Base-by-base conservation (phyloP, 2,113 vertebrate species). In the Prionailurus viverrinus region DNA sequence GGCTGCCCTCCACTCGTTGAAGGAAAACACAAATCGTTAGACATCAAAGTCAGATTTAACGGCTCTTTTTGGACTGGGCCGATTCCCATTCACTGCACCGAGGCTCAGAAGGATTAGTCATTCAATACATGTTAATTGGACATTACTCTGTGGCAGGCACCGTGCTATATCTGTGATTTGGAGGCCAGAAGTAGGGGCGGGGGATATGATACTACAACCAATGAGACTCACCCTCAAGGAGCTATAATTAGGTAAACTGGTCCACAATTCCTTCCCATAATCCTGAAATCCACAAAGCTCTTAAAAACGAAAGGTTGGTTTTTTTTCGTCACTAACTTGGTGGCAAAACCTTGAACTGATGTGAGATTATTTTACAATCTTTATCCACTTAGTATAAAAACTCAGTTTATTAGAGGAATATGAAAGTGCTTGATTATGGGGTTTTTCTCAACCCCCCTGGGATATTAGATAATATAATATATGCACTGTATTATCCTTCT, bases 11-110 rank as follows among this genome's bases (percentile, higher is more conserved):
- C 48, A 96, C 18, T 87, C 95, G 41, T 45, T n/a, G 8, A 87
- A 58, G n/a, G 91, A 95, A 66, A 92, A 78, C 68, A 61, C 14
- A 95, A 83, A 92, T 80, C 7, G 33, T 89, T 92, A 94, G 65
- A 97, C 95, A 83, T 84, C 14, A 29, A 48, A 97, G 39, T 92
- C 80, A 84, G 76, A 91, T 83, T 91, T 71, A 87, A 96, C n/a
- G 45, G 68, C 15, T 89, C 83, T 97, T 91, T 69, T 14, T 1
- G 61, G 29, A 14, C 19, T 89, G 16, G 5, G 61, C 48, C 19
- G 89, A 55, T 63, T 78, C 27, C 79, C 33, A 91, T 31, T 33
- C 25, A 82, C 39, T 92, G 45, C 25, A 39, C n/a, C 74, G 69
- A 95, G 41, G 63, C n/a, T 76, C 79, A 93, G n/a, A 93, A 86